Base-by-base conservation (phyloP, 2,888 invertebrate species). In the Panopea generosa region DNA sequence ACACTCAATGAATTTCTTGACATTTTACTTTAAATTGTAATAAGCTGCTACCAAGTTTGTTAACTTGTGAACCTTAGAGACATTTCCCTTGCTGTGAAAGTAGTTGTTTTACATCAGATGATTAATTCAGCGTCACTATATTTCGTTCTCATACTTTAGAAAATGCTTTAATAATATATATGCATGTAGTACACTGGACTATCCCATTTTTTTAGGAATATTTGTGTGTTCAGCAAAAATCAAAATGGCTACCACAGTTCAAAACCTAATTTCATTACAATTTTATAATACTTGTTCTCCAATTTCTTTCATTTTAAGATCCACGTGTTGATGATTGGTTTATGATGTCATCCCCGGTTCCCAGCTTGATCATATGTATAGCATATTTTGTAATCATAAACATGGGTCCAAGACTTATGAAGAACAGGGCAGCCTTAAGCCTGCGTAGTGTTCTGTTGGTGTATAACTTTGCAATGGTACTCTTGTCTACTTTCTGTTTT, bases 401-500 rank as follows among this genome's bases (percentile, higher is more conserved):
- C 57, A 66, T 87, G 63, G 98, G 97, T 75, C 98, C 98, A 60
- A 94, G 95, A 88, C 92, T 97, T 68, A 98, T 98, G 98, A 96
- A 96, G 88, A 96, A 97, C 92, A 94, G 97, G 82, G 96, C 97
- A 93, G 96, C 98, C 50, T 95, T 96, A 93, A 95, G 97, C 90
- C 94, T 98, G 80, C 95, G 96, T 87, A 94, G 94, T 86, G 92
- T 96, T 70, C 95, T 98, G 91, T 95, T 98, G 86, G 93, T 96
- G 83, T 98, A 98, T 93, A 98, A 98, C 93, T 94, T 97, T 84
- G 94, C 96, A 90, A 98, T 98, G 94, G 97, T 98, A 33, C 90
- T 96, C 86, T 96, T 98, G 93, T 98, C 97, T 91, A 94, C 96
- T 77, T 98, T 97, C 96, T 95, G 97, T 93, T 97, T 97, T 94